Evolutionary conservation across 1,140 invertebrate genomes (phyloP).

Genomic region (Leptonema lineaticorne): DNA sequence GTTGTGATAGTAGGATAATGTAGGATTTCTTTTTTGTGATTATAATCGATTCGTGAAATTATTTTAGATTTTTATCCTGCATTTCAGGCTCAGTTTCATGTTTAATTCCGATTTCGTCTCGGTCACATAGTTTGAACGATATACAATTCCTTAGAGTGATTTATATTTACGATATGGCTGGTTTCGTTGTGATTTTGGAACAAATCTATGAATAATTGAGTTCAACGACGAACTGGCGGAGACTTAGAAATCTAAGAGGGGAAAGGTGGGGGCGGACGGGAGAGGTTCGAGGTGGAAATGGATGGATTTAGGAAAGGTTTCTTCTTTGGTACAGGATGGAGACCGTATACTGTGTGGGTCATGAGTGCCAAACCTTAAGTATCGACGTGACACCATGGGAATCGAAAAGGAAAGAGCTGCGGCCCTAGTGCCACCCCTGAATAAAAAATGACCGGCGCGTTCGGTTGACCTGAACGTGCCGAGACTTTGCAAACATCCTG

Average conservation of each 20-base stretch:
- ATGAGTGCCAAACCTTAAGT: conserved; percentile 4
- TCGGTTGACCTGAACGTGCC: conserved; percentile 21
- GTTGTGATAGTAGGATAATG: too few relatives aligned
- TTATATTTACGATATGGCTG: background rate
- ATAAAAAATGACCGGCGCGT: conserved; percentile 20
- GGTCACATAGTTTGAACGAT: too few relatives aligned
- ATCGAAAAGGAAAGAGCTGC: background rate
- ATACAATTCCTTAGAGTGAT: background rate
- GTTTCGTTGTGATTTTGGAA: conserved; percentile 9
- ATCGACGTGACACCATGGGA: conserved; percentile 17
- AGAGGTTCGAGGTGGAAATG: too few relatives aligned
- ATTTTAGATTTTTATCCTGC: too few relatives aligned
- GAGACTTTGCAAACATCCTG: conserved; percentile 20
- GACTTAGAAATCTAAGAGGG: too few relatives aligned
- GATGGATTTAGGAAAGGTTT: too few relatives aligned
- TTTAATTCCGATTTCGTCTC: too few relatives aligned
- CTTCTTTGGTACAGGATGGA: background rate
- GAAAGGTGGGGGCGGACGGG: too few relatives aligned
- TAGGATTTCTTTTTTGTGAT: too few relatives aligned
- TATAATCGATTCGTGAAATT: too few relatives aligned
- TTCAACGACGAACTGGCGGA: background rate
- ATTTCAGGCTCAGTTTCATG: too few relatives aligned
- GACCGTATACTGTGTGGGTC: background rate
- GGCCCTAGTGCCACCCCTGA: background rate
- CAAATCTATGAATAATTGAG: conserved; percentile 2